phyloP scores from a whole-genome alignment of 2,797 vertebrate species.

The Hippoglossus hippoglossus region DNA sequence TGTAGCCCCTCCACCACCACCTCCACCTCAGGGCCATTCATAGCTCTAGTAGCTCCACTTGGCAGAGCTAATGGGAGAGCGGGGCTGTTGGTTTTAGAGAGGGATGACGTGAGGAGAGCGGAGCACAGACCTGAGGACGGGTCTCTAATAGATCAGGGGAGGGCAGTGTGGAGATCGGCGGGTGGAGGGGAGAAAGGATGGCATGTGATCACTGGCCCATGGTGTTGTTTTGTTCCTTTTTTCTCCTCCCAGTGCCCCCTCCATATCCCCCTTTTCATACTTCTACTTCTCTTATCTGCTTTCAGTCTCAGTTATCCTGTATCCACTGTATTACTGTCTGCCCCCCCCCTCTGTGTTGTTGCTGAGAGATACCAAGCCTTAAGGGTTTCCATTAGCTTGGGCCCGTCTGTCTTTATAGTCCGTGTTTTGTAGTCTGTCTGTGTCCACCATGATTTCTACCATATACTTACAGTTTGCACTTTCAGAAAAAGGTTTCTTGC shows the following conservation, averaged over 20 bases:
- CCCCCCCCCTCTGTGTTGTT: constrained; percentile 21
- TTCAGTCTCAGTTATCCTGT: constrained; percentile 32
- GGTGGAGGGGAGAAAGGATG: constrained; percentile 12
- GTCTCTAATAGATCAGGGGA: constrained; percentile 61
- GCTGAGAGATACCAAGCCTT: constrained; percentile 53
- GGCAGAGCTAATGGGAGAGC: constrained; percentile 66
- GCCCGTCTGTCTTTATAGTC: constrained; percentile 31
- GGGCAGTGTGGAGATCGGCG: constrained; percentile 21
- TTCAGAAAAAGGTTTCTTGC: constrained; percentile 10
- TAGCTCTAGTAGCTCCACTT: constrained; percentile 52
- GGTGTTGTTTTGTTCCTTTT: constrained; percentile 47
- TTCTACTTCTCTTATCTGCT: constrained; percentile 50
- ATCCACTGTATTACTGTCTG: constrained; percentile 26
- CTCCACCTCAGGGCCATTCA: constrained; percentile 50
- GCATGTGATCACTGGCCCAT: constrained; percentile 60
- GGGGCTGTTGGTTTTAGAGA: constrained; percentile 63
- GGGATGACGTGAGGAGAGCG: constrained; percentile 53
- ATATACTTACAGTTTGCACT: constrained; percentile 9
- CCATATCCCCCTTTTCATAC: constrained; percentile 31
- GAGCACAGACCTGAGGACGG: constrained; percentile 53
- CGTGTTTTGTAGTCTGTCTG: constrained; percentile 26
- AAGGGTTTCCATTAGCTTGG: constrained; percentile 66
- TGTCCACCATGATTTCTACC: constrained; percentile 15
- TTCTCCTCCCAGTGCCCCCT: constrained; percentile 29
- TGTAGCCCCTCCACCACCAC: background rate